These are phyloP conservation scores for Lordiphosa collinella DNA, from an alignment of 1,140 invertebrate genomes.

Conservation along the genomic window DNA sequence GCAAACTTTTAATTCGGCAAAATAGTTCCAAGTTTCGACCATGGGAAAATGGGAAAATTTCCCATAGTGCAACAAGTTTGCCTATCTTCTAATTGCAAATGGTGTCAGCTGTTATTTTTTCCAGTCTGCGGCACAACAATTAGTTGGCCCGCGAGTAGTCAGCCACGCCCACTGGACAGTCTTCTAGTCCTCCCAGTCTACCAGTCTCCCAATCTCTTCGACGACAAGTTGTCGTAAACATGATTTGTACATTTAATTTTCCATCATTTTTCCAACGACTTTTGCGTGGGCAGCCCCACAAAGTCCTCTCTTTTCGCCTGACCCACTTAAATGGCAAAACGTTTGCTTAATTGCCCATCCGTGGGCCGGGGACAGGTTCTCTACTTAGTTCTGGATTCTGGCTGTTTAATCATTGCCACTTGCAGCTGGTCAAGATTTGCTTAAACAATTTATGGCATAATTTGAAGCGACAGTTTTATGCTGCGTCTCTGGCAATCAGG, in stretches of 20 bases:
- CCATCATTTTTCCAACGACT: conserved; percentile 48
- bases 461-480: background rate
- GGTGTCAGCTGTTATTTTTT: conserved; percentile 54
- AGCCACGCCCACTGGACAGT: conserved; percentile 55
- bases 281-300: conserved; percentile 11
- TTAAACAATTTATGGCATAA: conserved; percentile 39
- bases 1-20: no score
- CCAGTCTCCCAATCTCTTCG: conserved; percentile 14
- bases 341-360: conserved; percentile 45
- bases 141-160: conserved; percentile 36
- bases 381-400: background rate
- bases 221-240: conserved; percentile 68
- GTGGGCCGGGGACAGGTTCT: conserved; percentile 47
- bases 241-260: conserved; percentile 76
- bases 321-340: conserved; percentile 37
- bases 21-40: no score
- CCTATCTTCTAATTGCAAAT: conserved; percentile 71
- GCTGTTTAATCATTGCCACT: conserved; percentile 47
- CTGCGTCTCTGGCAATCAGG: conserved; percentile 10
- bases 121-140: conserved; percentile 38
- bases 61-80: conserved; percentile 31
- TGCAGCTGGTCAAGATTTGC: conserved; percentile 3
- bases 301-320: conserved; percentile 9
- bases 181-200: conserved; percentile 1
- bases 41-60: no score